These are phyloP conservation scores for Melinopterus prodromus DNA, from an alignment of 2,888 invertebrate genomes.

Conservation along the genomic window DNA sequence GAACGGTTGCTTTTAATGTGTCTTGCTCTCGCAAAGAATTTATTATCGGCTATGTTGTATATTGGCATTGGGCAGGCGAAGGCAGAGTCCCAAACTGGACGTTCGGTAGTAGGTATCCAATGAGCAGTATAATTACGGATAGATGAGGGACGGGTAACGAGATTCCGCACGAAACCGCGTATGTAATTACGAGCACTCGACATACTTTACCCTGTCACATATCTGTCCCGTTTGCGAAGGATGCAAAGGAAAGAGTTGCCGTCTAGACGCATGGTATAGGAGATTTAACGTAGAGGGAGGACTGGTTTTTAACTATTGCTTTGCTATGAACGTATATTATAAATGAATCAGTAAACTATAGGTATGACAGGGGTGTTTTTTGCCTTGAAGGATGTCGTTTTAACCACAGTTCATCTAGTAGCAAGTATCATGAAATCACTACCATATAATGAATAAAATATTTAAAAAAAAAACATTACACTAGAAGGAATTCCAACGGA, in stretches of 20 bases:
- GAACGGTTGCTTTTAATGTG: conserved; percentile 4
- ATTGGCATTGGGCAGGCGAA: neutral
- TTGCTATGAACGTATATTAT: neutral
- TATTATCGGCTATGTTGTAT: neutral
- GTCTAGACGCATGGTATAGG: neutral
- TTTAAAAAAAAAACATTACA: too few relatives aligned
- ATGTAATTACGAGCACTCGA: neutral
- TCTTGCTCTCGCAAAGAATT: neutral
- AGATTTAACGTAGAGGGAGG: neutral
- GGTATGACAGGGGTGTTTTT: too few relatives aligned
- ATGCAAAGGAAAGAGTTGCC: neutral
- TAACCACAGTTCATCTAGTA: too few relatives aligned
- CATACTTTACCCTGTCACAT: conserved; percentile 4
- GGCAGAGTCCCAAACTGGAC: neutral
- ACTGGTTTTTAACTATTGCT: neutral
- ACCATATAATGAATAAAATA: too few relatives aligned
- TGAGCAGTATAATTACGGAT: neutral
- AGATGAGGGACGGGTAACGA: neutral
- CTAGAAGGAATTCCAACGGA: too few relatives aligned
- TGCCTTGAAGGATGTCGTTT: too few relatives aligned
- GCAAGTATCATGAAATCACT: too few relatives aligned
- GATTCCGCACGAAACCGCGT: neutral
- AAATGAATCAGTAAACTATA: neutral
- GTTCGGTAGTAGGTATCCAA: neutral
- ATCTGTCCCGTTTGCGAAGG: neutral